phyloP scores from a whole-genome alignment of 2,113 vertebrate species.

The Rhea americana region DNA sequence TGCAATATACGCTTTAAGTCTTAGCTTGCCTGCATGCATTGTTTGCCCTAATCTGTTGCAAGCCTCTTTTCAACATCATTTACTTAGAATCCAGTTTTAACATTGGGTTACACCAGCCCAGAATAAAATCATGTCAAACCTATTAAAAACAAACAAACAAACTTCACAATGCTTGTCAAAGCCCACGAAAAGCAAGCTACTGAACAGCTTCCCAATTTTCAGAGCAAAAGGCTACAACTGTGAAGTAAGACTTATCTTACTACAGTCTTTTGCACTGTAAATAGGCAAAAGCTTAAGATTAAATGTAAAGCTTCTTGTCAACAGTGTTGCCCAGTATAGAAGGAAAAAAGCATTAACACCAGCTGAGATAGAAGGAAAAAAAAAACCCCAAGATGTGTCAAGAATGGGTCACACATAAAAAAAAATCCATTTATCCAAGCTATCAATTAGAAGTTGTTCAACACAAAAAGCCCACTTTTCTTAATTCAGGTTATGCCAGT shows the following conservation, averaged over 20 bases:
- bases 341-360: background rate
- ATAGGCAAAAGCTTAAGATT: conserved; percentile 13
- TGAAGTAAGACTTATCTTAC: background rate
- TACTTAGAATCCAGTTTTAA: background rate
- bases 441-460: background rate
- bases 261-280: background rate
- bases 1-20: background rate
- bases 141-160: too few species aligned
- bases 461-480: background rate
- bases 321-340: background rate
- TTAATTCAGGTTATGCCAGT: background rate
- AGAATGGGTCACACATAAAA: background rate
- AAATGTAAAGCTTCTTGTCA: background rate
- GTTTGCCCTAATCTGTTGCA: background rate
- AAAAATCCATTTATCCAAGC: background rate
- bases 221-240: background rate
- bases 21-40: background rate
- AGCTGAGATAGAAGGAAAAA: background rate
- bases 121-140: background rate
- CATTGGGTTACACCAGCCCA: background rate
- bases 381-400: background rate
- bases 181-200: background rate
- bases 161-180: background rate
- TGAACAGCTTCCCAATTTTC: background rate
- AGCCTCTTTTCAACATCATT: background rate